Evolutionary conservation across 2,113 vertebrate species (phyloP).

Genomic region (Pelodiscus sinensis): DNA sequence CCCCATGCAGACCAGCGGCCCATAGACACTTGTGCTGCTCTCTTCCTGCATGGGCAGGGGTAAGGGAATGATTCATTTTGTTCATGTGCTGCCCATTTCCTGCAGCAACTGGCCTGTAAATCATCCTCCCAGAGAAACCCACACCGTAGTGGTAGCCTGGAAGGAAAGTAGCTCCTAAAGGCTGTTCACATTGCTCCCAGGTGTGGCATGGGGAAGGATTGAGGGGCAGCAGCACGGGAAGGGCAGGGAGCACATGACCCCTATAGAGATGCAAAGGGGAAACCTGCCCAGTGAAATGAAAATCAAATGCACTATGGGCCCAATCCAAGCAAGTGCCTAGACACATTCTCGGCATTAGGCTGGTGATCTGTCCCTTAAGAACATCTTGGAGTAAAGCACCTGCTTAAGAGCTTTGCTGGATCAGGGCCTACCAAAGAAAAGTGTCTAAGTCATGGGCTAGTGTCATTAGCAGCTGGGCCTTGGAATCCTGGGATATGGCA

Average conservation of each 20-base stretch:
- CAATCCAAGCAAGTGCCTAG: background rate
- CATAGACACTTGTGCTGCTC: background rate
- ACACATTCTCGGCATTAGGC: background rate
- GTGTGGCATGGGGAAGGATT: background rate
- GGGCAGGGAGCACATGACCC: background rate
- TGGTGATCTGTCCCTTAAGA: background rate
- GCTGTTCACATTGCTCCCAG: background rate
- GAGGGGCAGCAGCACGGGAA: background rate
- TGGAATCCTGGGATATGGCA: background rate
- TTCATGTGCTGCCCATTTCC: background rate
- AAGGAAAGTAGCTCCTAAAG: background rate
- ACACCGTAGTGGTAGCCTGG: background rate
- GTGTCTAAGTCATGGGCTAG: background rate
- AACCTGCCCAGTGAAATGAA: background rate
- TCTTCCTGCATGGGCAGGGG: background rate
- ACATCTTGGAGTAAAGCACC: background rate
- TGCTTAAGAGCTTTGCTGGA: background rate
- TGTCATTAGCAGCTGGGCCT: background rate
- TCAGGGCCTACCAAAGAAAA: background rate
- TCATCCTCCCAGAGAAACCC: constrained; percentile 3
- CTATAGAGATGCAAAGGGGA: no score
- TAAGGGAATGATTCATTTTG: background rate
- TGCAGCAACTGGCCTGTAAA: constrained; percentile 17
- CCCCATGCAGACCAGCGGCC: accelerated
- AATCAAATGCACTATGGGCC: background rate